Conservation (phyloP, 2,888 invertebrate species). For the Morinoia aosen region DNA sequence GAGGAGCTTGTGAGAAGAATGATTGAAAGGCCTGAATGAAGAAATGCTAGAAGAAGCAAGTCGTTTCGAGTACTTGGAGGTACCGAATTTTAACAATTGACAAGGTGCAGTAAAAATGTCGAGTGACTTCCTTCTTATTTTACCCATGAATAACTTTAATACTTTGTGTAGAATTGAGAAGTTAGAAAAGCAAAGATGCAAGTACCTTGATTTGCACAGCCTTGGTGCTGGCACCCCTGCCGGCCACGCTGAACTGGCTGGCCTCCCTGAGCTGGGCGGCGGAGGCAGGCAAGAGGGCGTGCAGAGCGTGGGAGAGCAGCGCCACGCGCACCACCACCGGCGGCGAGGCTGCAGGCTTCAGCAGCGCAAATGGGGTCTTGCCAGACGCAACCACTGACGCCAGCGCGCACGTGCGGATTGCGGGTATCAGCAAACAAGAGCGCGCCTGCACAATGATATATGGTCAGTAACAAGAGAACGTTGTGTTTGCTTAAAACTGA, state of each 20-base stretch:
- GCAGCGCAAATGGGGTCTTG: slow-evolving; percentile 81
- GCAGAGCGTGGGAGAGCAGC: slow-evolving; percentile 75
- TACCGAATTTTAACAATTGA: too few species aligned
- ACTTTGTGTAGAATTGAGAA: too few species aligned
- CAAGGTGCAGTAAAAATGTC: too few species aligned
- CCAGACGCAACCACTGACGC: slow-evolving; percentile 77
- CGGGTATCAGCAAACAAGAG: slow-evolving; percentile 79
- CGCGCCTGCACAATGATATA: slow-evolving; percentile 51
- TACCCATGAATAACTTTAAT: too few species aligned
- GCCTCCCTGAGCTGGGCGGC: slow-evolving; percentile 80
- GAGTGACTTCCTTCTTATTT: too few species aligned
- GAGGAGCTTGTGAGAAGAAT: too few species aligned
- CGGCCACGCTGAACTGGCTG: slow-evolving; percentile 76
- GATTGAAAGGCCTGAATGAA: too few species aligned
- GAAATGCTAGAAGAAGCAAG: too few species aligned
- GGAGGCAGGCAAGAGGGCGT: slow-evolving; percentile 80
- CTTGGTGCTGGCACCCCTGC: slow-evolving; percentile 65
- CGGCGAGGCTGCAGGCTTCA: slow-evolving; percentile 79
- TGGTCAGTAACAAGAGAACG: background rate
- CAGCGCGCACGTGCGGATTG: slow-evolving; percentile 82
- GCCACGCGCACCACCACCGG: slow-evolving; percentile 81
- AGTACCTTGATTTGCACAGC: slow-evolving; percentile 67
- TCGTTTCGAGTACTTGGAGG: too few species aligned
- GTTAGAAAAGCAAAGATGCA: too few species aligned
- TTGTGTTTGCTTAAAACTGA: too few species aligned